These are phyloP conservation scores for Drosophila lutescens DNA, from an alignment of 2,888 invertebrate genomes.

Conservation along the genomic window DNA sequence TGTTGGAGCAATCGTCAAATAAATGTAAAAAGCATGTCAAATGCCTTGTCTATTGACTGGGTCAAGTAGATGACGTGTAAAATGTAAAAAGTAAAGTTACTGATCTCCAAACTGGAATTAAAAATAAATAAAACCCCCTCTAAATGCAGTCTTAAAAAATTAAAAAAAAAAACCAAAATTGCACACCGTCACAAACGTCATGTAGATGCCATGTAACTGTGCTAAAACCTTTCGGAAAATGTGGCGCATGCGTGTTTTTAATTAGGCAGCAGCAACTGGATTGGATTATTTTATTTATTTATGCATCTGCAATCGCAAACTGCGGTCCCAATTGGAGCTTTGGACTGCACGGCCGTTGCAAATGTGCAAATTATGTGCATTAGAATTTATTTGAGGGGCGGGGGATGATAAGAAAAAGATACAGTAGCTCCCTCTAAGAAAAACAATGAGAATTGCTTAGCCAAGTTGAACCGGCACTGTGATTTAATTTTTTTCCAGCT, in stretches of 20 bases:
- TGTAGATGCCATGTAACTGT: conserved; percentile 14
- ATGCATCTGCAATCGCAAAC: conserved; percentile 53
- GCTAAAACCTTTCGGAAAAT: conserved; percentile 7
- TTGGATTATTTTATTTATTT: conserved; percentile 48
- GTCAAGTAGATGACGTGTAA: too few relatives aligned
- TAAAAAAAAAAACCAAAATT: background rate
- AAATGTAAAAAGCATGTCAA: conserved; percentile 15
- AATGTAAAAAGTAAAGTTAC: background rate
- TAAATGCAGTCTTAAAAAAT: background rate
- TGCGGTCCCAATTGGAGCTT: conserved; percentile 32
- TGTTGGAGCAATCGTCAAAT: too few relatives aligned
- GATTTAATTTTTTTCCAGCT: conserved; percentile 28
- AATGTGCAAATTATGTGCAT: conserved; percentile 61
- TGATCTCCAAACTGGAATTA: background rate
- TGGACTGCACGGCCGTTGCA: conserved; percentile 49
- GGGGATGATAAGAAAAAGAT: conserved; percentile 7
- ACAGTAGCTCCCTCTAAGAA: conserved; percentile 21
- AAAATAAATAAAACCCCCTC: background rate
- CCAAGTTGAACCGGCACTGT: conserved; percentile 60
- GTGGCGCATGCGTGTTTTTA: conserved; percentile 71
- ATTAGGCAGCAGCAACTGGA: conserved; percentile 42
- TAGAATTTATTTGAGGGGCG: conserved; percentile 25
- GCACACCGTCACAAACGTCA: background rate
- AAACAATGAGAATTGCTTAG: conserved; percentile 51
- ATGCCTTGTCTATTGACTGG: background rate